Percentiles rank a stretch among this genome's conserved stretches.
phyloP scores from a whole-genome alignment of 2,888 invertebrate genomes.

The Chrysolina oricalcia region DNA sequence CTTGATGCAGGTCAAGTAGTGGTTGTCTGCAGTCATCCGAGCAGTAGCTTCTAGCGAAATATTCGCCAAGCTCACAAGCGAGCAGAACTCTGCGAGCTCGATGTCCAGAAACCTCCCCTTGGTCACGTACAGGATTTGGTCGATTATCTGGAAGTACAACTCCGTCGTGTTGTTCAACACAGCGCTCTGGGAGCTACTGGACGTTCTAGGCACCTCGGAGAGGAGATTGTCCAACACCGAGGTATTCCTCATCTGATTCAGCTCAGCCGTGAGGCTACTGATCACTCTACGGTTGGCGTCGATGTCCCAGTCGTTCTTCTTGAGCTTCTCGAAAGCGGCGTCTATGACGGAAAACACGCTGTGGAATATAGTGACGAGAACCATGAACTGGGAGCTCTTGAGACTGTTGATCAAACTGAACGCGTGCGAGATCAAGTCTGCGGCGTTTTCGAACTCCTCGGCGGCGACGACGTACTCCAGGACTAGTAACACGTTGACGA shows the following conservation, averaged over 20 bases:
- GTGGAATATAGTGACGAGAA: conserved; percentile 29
- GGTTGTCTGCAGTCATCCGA: conserved; percentile 21
- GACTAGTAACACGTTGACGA: conserved; percentile 19
- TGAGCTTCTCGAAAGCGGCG: conserved; percentile 8
- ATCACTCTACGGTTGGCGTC: conserved; percentile 12
- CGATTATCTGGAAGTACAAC: conserved; percentile 30
- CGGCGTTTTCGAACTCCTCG: conserved; percentile 35
- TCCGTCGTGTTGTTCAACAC: conserved; percentile 26
- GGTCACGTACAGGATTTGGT: conserved; percentile 34
- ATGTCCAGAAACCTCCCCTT: conserved; percentile 38
- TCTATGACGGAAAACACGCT: conserved; percentile 27
- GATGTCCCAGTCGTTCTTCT: conserved; percentile 10
- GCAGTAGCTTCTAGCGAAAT: not conserved
- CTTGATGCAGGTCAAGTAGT: conserved; percentile 21
- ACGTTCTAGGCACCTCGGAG: not conserved
- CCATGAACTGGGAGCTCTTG: conserved; percentile 37
- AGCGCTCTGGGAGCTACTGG: not conserved
- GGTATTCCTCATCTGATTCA: conserved; percentile 26
- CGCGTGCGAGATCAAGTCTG: conserved; percentile 12
- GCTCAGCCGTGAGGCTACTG: conserved; percentile 1
- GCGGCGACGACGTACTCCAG: conserved; percentile 33
- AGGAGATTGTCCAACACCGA: conserved; percentile 25
- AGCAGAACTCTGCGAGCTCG: conserved; percentile 37
- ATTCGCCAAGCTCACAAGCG: conserved; percentile 20
- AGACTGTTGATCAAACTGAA: conserved; percentile 36